Evolutionary conservation across 2,888 invertebrate genomes (phyloP), one percentile per base, ranked within the genome.

Genomic region (Diarsia brunnea): DNA sequence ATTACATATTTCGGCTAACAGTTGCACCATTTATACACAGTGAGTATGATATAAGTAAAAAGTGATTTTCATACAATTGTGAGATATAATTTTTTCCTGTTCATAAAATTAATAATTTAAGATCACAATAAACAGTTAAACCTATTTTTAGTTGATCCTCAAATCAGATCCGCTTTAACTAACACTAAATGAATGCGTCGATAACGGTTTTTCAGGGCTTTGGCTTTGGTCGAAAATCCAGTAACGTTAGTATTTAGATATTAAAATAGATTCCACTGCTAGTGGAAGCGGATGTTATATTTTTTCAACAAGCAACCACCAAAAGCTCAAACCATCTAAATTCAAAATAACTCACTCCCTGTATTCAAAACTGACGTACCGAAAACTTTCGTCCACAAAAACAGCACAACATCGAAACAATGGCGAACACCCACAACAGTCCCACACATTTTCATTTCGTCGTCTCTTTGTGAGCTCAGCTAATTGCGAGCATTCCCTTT

Each of bases 401-500:
- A 58, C 55, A 8, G 16, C 5, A 31, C 45, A 45, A 55, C 67
- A 14, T 51, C 4, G 16, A 58, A 82, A 83, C 79, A 83, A 47
- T 31, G 38, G 4, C 31, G 27, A 51, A 12, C 53, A 45, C 27
- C 4, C 21, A 14, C 21, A 75, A 14, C 21, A 75, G 47, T 19
- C 78, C 21, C 73, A 53, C 49, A 72, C 45, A 82, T 67, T 76
- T 66, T 51, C 63, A 64, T 78, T 63, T 31, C 24, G 14, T 8
- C 53, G n/a, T 58, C 51, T 80, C 79, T 79, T 79, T 84, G 84
- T 84, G 53, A 65, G 67, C 63, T 16, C 27, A 4, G 19, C 68
- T 60, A 58, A 65, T 60, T 58, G 38, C 45, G 16, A 63, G 51
- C 74, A 60, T 80, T 84, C 81, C 14, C 82, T 85, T 76, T 85